Evolutionary conservation across 2,888 invertebrate species (phyloP).

Genomic region (Dryadula phaetusa): DNA sequence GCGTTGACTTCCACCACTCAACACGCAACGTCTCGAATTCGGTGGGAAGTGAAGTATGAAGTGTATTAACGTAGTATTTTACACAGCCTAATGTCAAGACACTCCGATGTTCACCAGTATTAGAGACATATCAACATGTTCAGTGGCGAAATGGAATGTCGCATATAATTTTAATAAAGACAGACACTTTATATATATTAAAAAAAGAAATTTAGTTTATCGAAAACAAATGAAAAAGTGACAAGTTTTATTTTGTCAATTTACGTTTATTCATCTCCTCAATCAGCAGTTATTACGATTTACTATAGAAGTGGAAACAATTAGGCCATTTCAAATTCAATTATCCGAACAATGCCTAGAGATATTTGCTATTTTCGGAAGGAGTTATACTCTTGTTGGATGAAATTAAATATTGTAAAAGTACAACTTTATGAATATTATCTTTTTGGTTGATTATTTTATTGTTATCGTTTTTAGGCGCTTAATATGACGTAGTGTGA

Average conservation of each 20-base stretch:
- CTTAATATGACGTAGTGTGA: too few species aligned
- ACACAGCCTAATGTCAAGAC: too few species aligned
- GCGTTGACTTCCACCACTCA: too few species aligned
- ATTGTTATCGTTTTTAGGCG: background rate
- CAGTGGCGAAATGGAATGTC: too few species aligned
- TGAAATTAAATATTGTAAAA: constrained; percentile 19
- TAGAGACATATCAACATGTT: too few species aligned
- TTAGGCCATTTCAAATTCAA: constrained; percentile 25
- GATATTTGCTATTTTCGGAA: constrained; percentile 24
- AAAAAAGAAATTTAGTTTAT: constrained; percentile 17
- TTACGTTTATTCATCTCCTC: constrained; percentile 21
- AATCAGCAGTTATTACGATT: constrained; percentile 23
- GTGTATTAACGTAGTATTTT: too few species aligned
- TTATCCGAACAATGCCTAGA: constrained; percentile 21
- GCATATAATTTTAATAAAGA: too few species aligned
- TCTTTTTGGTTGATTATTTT: background rate
- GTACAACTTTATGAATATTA: background rate
- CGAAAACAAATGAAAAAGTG: constrained; percentile 9
- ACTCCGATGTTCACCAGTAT: too few species aligned
- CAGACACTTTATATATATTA: background rate
- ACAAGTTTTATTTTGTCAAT: constrained; percentile 8
- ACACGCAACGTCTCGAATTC: too few species aligned
- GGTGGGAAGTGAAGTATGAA: too few species aligned
- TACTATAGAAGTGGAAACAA: constrained; percentile 26
- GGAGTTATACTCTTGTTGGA: constrained; percentile 10